Conservation (phyloP, 2,797 vertebrate species). For the Cossypha niveicapilla region DNA sequence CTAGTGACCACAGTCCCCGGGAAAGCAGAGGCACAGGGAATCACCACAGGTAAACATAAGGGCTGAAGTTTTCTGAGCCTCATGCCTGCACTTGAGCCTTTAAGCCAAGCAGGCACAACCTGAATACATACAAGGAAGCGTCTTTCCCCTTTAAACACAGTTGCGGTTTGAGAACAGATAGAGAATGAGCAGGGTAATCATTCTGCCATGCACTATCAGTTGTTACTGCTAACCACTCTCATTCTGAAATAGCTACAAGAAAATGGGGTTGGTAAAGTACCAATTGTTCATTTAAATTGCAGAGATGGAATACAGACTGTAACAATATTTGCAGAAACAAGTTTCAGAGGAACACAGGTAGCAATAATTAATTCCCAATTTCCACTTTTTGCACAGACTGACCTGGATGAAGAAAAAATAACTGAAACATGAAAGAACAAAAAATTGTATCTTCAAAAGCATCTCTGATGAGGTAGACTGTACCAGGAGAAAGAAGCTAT, state of each 20-base stretch:
- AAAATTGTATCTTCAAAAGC: slow-evolving; percentile 2
- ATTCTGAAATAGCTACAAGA: slow-evolving; percentile 24
- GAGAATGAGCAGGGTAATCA: neutral
- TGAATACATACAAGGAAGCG: neutral
- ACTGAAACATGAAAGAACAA: neutral
- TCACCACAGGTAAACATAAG: fast-evolving
- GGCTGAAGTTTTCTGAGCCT: neutral
- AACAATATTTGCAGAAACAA: slow-evolving; percentile 45
- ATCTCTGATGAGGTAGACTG: neutral
- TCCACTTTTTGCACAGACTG: neutral
- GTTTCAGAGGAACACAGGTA: slow-evolving; percentile 35
- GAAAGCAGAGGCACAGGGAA: neutral
- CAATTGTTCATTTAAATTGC: slow-evolving; percentile 53
- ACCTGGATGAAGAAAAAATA: slow-evolving; percentile 15
- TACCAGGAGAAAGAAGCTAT: neutral
- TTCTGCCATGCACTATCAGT: neutral
- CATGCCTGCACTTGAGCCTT: neutral
- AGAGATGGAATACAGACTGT: slow-evolving; percentile 10
- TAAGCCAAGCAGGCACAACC: neutral
- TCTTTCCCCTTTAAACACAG: neutral
- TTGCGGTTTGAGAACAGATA: neutral
- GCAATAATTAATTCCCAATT: slow-evolving; percentile 58
- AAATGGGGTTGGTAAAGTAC: slow-evolving; percentile 22
- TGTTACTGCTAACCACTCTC: neutral
- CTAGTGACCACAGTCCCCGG: neutral